phyloP scores from a whole-genome alignment of 2,888 invertebrate species.

The Dolichopus griseipennis region DNA sequence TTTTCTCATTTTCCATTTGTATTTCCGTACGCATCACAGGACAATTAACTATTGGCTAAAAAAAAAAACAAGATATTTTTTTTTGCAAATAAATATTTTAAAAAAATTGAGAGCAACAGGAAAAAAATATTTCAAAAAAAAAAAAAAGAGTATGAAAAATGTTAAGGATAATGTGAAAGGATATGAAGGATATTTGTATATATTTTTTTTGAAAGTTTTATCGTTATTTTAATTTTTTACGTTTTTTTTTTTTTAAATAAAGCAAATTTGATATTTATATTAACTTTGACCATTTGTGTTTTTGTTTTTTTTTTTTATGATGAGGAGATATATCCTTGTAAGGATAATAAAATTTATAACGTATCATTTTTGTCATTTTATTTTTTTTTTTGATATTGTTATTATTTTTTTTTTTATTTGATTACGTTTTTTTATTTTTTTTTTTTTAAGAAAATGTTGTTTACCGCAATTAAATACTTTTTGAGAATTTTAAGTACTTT shows the following conservation, averaged over 20 bases:
- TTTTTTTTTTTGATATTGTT: too few relatives aligned
- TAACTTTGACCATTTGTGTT: background rate
- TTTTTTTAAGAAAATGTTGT: too few relatives aligned
- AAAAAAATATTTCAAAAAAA: background rate
- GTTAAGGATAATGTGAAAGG: too few relatives aligned
- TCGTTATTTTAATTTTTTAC: background rate
- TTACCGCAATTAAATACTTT: too few relatives aligned
- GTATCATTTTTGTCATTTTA: background rate
- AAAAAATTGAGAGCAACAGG: background rate
- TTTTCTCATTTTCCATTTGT: background rate
- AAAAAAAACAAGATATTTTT: background rate
- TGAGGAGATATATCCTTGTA: background rate
- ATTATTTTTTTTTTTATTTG: too few relatives aligned
- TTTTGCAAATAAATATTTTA: background rate
- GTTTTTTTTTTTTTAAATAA: background rate
- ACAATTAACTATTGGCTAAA: background rate
- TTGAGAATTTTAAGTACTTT: background rate
- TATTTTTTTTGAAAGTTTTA: background rate
- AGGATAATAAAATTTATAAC: background rate
- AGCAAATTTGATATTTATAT: background rate
- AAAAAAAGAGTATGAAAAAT: background rate
- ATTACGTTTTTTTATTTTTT: too few relatives aligned
- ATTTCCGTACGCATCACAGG: background rate
- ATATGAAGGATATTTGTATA: background rate
- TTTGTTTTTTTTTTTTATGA: too few relatives aligned